Evolutionary conservation across 2,888 invertebrate species (phyloP), one percentile per base, ranked within the genome.

Genomic region (Pyrrhia umbra): DNA sequence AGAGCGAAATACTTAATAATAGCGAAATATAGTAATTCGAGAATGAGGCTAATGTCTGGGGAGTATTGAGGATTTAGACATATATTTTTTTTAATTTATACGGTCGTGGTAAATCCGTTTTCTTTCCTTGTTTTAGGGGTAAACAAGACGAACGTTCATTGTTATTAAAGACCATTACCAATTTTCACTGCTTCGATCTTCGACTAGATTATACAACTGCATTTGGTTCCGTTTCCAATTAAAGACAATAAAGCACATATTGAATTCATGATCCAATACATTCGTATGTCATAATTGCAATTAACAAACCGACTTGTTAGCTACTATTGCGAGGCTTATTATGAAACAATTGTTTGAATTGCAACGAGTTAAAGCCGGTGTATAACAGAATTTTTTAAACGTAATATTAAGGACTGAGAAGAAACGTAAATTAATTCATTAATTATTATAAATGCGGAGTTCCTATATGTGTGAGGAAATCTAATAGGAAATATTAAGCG

Each of bases 211-310:
- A 39, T 27, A 21, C 16, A 46, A 45, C 39, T n/a, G 39, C 47
- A 64, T 45, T 46, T 49, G 52, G 20, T 49, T 63, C 43, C 27
- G 39, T 58, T 67, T 25, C 8, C 50, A 60, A 47, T 58, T 55
- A 21, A 40, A 68, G 55, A 40, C 63, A 75, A 63, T 67, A 63
- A 50, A 21, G 45, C 56, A 43, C 25, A 67, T 65, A 77, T 72
- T 65, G 60, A 70, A 69, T 68, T 63, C 61, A 77, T 63, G 75
- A 68, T 73, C 65, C 64, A 77, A 59, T 70, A 50, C 52, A 47
- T 46, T 55, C 46, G 27, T 49, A 58, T 55, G 58, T 65, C 55
- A 64, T 76, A 69, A 77, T 68, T 30, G 49, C 58, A 72, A 72
- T 75, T 68, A 78, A 69, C 34, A 49, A 50, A 61, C 34, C 2